Percentiles rank a stretch among this genome's conserved stretches.
These are phyloP conservation scores for Parambassis ranga DNA, from an alignment of 2,797 vertebrate genomes.

Conservation along the genomic window DNA sequence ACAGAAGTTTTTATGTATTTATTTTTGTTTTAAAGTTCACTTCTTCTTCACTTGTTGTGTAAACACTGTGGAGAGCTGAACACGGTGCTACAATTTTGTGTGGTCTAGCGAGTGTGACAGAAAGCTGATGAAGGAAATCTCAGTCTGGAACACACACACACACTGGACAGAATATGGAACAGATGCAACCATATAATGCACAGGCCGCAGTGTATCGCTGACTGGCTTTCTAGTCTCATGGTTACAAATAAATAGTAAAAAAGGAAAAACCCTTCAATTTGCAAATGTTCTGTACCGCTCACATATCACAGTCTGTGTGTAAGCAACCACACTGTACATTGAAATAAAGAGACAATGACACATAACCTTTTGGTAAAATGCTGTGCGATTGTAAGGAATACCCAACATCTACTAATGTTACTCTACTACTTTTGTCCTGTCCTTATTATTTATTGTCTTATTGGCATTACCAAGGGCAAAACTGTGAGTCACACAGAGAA, in stretches of 20 bases:
- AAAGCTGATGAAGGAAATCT: constrained; percentile 7
- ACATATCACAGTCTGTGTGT: background rate
- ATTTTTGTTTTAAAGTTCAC: background rate
- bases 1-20: background rate
- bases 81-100: background rate
- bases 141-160: background rate
- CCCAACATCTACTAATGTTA: background rate
- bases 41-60: background rate
- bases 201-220: background rate
- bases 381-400: background rate
- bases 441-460: background rate
- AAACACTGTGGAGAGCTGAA: background rate
- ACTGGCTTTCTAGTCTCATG: background rate
- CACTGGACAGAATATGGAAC: background rate
- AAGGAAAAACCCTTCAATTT: background rate
- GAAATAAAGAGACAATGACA: background rate
- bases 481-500: background rate
- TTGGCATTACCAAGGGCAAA: background rate
- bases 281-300: background rate
- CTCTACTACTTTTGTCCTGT: background rate
- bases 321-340: background rate
- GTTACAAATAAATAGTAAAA: background rate
- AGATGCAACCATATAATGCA: background rate
- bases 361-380: too few relatives aligned
- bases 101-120: background rate